phyloP scores from a whole-genome alignment of 2,113 vertebrate genomes.

The Psittacus erithacus region DNA sequence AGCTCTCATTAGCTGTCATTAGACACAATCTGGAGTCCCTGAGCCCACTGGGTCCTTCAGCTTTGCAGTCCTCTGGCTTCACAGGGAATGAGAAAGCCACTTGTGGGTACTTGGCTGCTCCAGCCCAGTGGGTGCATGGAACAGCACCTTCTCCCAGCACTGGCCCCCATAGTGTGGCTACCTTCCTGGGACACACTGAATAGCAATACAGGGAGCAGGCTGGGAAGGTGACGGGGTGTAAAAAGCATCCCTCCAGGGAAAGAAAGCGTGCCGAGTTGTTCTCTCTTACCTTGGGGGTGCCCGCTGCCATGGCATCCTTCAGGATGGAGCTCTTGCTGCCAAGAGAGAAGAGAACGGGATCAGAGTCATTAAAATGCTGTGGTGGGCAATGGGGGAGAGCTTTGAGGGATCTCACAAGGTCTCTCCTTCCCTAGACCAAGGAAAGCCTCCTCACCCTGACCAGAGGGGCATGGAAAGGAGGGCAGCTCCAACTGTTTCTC shows the following conservation, averaged over 20 bases:
- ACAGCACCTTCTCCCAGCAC: background rate
- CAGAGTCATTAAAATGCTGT: background rate
- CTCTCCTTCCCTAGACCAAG: background rate
- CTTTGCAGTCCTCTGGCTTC: accelerated
- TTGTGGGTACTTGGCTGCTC: background rate
- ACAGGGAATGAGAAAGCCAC: accelerated
- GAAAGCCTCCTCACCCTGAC: background rate
- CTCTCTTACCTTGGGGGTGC: constrained; percentile 95
- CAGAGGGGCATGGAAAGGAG: accelerated
- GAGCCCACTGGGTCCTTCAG: background rate
- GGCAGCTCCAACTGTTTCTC: background rate
- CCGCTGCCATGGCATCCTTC: constrained; percentile 90
- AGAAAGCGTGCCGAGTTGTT: background rate
- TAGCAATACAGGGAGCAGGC: background rate
- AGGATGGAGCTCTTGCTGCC: constrained; percentile 90
- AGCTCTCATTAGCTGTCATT: constrained; percentile 49
- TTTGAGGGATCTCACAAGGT: background rate
- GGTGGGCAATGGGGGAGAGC: background rate
- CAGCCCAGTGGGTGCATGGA: accelerated
- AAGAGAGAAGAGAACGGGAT: constrained; percentile 73
- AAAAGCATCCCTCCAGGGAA: background rate
- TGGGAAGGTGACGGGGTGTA: background rate
- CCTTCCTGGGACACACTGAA: background rate
- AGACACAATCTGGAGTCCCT: constrained; percentile 43
- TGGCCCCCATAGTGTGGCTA: accelerated